Conservation (phyloP, 1,140 invertebrate species). For the Trigoniulus corallinus region DNA sequence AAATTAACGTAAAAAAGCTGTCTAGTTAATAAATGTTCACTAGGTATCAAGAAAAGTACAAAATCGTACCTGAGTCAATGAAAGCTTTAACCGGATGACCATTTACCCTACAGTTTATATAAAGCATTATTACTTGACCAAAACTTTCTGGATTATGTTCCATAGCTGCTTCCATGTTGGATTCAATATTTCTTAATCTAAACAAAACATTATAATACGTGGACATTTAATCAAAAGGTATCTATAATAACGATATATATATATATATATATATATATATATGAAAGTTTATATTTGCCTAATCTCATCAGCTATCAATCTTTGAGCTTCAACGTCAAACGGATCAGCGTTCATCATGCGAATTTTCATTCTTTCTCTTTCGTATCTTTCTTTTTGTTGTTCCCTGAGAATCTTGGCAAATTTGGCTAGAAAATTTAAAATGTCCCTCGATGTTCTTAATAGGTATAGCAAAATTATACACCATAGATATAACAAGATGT, state of each 20-base stretch:
- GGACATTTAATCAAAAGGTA: too few relatives aligned
- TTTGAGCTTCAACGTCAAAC: conserved; percentile 85
- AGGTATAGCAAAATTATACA: neutral
- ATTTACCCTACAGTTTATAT: conserved; percentile 91
- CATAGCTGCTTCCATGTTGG: conserved; percentile 97
- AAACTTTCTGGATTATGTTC: conserved; percentile 96
- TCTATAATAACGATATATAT: too few relatives aligned
- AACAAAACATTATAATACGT: conserved; percentile 1
- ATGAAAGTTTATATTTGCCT: conserved; percentile 21
- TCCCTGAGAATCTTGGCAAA: conserved; percentile 67
- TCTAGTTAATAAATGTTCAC: too few relatives aligned
- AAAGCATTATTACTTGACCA: conserved; percentile 92
- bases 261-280: neutral
- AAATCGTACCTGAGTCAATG: conserved; percentile 67
- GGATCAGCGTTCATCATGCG: conserved; percentile 84
- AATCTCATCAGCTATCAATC: conserved; percentile 88
- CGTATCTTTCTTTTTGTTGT: conserved; percentile 55
- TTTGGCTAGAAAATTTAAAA: too few relatives aligned
- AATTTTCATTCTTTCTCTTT: conserved; percentile 61
- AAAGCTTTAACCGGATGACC: conserved; percentile 92
- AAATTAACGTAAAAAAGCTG: too few relatives aligned
- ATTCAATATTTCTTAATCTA: conserved; percentile 83
- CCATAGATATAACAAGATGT: too few relatives aligned
- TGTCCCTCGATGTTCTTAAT: neutral
- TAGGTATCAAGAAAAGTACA: conserved; percentile 2